A percentile compares a stretch with the other conserved stretches of the same genome.
Evolutionary conservation across 2,113 vertebrate species (phyloP).

Genomic region (Empidonax traillii): DNA sequence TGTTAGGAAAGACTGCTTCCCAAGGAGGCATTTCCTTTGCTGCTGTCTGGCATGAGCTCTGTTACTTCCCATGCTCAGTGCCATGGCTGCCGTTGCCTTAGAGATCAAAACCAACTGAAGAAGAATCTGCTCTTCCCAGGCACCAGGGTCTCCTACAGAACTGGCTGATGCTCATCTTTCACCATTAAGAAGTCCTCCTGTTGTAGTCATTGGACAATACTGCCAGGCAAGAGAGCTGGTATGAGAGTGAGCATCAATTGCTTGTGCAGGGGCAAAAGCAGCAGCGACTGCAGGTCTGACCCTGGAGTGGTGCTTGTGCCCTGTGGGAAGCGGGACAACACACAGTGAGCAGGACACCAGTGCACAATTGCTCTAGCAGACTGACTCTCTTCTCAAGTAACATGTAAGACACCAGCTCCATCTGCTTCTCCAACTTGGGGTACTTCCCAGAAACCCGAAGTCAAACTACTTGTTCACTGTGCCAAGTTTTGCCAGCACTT

Average conservation of each 20-base stretch:
- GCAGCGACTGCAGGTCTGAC: neutral
- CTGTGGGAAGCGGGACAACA: fast-evolving
- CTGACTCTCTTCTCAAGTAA: neutral
- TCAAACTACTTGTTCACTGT: neutral
- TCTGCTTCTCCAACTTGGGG: neutral
- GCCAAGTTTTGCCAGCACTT: neutral
- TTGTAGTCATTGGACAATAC: neutral
- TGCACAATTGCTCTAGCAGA: fast-evolving
- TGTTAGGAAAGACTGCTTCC: neutral
- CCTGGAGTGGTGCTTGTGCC: fast-evolving
- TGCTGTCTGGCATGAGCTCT: neutral
- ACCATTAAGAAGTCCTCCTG: neutral
- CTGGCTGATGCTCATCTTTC: neutral
- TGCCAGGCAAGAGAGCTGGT: neutral
- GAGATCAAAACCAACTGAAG: neutral
- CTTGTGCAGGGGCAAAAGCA: neutral
- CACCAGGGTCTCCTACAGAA: neutral
- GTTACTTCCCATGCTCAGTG: neutral
- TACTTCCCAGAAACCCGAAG: neutral
- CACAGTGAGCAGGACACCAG: fast-evolving
- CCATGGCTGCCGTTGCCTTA: neutral
- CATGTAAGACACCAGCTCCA: neutral
- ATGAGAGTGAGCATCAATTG: neutral
- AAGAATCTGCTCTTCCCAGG: neutral
- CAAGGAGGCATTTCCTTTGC: neutral